These are phyloP conservation scores for Papilio elwesi DNA, from an alignment of 2,888 invertebrate genomes.

Conservation along the genomic window DNA sequence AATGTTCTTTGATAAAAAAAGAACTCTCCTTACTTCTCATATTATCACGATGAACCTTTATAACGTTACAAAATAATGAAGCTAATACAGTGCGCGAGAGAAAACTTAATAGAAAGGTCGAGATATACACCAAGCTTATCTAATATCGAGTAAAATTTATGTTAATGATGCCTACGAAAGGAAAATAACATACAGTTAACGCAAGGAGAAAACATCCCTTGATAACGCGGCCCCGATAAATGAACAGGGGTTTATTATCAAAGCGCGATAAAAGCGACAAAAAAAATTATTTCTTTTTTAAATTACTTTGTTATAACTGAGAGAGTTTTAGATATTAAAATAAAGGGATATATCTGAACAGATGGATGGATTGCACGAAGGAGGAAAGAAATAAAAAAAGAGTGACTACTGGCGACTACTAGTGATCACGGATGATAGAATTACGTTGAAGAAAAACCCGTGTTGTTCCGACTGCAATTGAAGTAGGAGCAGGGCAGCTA, in stretches of 20 bases:
- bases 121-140: constrained; percentile 52
- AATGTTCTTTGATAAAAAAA: background rate
- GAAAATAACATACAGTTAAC: constrained; percentile 71
- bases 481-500: too few species aligned
- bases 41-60: constrained; percentile 51
- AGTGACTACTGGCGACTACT: too few species aligned
- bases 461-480: too few species aligned
- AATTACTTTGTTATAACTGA: background rate
- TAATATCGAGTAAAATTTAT: constrained; percentile 68
- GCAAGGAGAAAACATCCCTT: constrained; percentile 62
- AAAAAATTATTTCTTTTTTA: background rate
- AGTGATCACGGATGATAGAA: too few species aligned
- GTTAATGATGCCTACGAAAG: constrained; percentile 71
- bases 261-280: constrained; percentile 45
- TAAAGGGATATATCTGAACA: too few species aligned
- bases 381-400: too few species aligned
- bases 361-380: too few species aligned
- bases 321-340: too few species aligned
- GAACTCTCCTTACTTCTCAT: background rate
- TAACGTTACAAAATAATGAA: constrained; percentile 47
- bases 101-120: constrained; percentile 67
- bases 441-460: too few species aligned
- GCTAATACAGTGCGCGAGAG: constrained; percentile 49
- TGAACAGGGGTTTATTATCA: constrained; percentile 63
- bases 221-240: constrained; percentile 71